Percentiles rank a stretch among this genome's conserved stretches.
Evolutionary conservation across 2,113 vertebrate genomes (phyloP).

Genomic region (Ellobius talpinus): DNA sequence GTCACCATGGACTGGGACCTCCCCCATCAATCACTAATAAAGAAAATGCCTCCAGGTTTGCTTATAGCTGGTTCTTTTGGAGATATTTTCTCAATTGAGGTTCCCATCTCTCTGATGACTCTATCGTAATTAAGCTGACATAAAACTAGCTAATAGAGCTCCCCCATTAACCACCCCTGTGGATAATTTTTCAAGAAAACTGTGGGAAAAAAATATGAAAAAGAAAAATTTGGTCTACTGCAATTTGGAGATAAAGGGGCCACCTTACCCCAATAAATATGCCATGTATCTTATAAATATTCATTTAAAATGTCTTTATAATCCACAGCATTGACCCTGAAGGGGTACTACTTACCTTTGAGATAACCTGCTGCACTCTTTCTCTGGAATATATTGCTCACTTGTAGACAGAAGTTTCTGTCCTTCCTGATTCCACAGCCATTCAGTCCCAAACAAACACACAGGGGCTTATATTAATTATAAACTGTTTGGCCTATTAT

Average conservation of each 20-base stretch:
- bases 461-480: too few relatives aligned
- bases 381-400: not conserved
- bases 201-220: not conserved
- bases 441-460: too few relatives aligned
- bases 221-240: not conserved
- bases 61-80: not conserved
- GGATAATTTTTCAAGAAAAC: not conserved
- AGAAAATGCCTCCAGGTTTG: not conserved
- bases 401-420: too few relatives aligned
- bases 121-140: not conserved
- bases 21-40: not conserved
- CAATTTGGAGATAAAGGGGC: not conserved
- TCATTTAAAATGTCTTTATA: not conserved
- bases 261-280: not conserved
- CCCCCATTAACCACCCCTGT: too few relatives aligned
- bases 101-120: not conserved
- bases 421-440: too few relatives aligned
- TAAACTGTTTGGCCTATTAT: too few relatives aligned
- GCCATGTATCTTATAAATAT: not conserved
- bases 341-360: not conserved
- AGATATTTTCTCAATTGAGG: not conserved
- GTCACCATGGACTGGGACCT: not conserved
- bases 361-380: not conserved
- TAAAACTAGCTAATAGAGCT: not conserved
- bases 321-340: not conserved